phyloP scores from a whole-genome alignment of 2,888 invertebrate genomes.

The Dorcus parallelipipedus region DNA sequence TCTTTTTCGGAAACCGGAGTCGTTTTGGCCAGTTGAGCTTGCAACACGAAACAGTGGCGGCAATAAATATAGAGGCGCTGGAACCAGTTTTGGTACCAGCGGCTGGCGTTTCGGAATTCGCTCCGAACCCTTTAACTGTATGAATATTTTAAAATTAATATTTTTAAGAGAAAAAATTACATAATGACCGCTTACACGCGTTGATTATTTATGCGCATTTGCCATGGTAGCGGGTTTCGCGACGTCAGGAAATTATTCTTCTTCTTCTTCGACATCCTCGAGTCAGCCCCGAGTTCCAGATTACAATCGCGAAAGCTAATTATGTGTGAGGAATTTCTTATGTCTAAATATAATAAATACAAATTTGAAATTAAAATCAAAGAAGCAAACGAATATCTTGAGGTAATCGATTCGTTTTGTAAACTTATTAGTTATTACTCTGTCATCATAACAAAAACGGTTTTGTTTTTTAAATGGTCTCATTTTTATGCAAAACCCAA shows the following conservation, averaged over 20 bases:
- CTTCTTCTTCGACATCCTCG: too few species aligned
- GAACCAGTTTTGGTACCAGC: conserved; percentile 30
- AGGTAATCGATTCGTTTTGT: too few species aligned
- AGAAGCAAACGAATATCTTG: too few species aligned
- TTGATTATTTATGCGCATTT: conserved; percentile 16
- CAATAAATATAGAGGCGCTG: conserved; percentile 31
- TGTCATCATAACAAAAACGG: too few species aligned
- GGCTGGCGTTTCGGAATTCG: conserved; percentile 14
- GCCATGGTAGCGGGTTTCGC: conserved; percentile 10
- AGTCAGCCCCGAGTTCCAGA: too few species aligned
- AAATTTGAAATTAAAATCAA: too few species aligned
- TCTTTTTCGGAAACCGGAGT: conserved; percentile 27
- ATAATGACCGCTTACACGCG: conserved; percentile 15
- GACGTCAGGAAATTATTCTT: conserved; percentile 9
- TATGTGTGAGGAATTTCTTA: too few species aligned
- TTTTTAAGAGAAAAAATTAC: conserved; percentile 11
- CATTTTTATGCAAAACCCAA: too few species aligned
- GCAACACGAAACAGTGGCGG: conserved; percentile 35
- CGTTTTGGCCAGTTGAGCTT: conserved; percentile 30
- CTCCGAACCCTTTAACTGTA: conserved; percentile 8
- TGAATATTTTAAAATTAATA: conserved; percentile 14
- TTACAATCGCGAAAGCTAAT: too few species aligned
- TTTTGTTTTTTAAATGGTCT: too few species aligned
- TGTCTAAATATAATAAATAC: too few species aligned
- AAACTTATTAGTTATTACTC: too few species aligned